A percentile compares a stretch with the other conserved stretches of the same genome.
phyloP scores from a whole-genome alignment of 2,113 vertebrate genomes.

The Caloenas nicobarica region DNA sequence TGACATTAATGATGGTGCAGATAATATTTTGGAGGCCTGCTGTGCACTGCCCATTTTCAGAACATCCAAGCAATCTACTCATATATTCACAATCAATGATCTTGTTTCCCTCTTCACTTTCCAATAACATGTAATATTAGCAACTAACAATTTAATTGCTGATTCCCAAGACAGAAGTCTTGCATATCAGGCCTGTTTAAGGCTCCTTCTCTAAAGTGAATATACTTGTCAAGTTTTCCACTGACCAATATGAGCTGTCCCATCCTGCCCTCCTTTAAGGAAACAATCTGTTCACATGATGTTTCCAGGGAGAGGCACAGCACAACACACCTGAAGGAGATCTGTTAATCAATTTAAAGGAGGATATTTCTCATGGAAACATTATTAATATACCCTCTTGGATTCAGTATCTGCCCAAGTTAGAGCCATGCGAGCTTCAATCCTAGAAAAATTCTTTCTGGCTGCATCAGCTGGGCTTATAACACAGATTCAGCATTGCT shows the following conservation, averaged over 20 bases:
- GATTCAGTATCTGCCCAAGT: neutral
- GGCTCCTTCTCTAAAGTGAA: neutral
- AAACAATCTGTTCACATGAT: neutral
- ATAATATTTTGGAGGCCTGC: neutral
- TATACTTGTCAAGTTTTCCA: neutral
- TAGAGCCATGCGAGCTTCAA: neutral
- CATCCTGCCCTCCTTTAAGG: neutral
- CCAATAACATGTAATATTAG: neutral
- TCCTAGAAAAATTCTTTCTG: neutral
- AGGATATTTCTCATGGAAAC: neutral
- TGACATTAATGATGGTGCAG: neutral
- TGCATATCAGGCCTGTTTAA: neutral
- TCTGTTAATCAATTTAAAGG: neutral
- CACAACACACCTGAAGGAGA: neutral
- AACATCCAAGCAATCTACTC: neutral
- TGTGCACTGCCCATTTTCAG: neutral
- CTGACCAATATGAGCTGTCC: neutral
- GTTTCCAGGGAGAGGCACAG: neutral
- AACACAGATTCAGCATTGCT: neutral
- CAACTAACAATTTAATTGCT: neutral
- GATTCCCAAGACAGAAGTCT: neutral
- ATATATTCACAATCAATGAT: neutral
- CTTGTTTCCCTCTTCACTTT: neutral
- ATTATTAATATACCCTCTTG: neutral
- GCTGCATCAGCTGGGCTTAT: neutral